Evolutionary conservation across 2,888 invertebrate species (phyloP).

Genomic region (Lithosia quadra): DNA sequence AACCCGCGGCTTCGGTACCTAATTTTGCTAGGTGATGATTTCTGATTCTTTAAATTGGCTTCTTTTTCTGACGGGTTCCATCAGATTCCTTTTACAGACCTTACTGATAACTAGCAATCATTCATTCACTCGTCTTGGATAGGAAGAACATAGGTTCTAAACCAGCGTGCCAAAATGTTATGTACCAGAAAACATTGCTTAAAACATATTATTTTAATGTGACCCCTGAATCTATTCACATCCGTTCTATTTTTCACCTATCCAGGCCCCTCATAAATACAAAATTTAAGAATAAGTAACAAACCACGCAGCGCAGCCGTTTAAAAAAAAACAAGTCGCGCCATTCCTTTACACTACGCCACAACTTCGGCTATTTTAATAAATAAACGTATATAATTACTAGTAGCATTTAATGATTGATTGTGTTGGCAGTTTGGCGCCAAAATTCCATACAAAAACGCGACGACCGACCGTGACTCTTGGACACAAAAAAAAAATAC

Average conservation of each 20-base stretch:
- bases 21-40: too few relatives aligned
- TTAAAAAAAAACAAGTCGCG: constrained; percentile 61
- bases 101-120: too few relatives aligned
- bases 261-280: constrained; percentile 71
- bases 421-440: constrained; percentile 77
- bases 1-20: too few relatives aligned
- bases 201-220: background rate
- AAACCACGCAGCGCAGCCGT: constrained; percentile 48
- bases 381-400: constrained; percentile 37
- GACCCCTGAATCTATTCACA: constrained; percentile 38
- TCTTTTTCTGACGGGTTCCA: too few relatives aligned
- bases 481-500: constrained; percentile 61
- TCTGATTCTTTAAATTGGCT: too few relatives aligned
- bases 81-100: too few relatives aligned
- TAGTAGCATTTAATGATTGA: constrained; percentile 57
- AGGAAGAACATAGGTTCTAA: background rate
- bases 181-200: background rate
- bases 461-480: constrained; percentile 82
- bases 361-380: constrained; percentile 43
- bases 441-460: constrained; percentile 83
- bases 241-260: constrained; percentile 63
- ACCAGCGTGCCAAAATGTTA: background rate
- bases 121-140: background rate
- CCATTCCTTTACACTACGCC: constrained; percentile 40
- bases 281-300: constrained; percentile 61